These are phyloP conservation scores for Serilophus lunatus DNA, from an alignment of 2,113 vertebrate species.

Conservation along the genomic window DNA sequence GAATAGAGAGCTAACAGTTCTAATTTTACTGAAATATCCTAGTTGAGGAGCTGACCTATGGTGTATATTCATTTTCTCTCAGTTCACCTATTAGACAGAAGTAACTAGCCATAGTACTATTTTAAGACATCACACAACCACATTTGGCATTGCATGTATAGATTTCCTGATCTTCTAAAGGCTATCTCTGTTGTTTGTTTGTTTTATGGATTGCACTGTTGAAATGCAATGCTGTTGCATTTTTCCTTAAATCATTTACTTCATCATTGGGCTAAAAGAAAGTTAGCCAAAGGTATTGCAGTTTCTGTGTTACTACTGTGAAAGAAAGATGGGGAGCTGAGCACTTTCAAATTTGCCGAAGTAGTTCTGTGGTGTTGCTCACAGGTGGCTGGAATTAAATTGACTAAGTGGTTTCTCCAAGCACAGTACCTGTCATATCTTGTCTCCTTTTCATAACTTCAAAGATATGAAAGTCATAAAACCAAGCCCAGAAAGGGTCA, in stretches of 20 bases:
- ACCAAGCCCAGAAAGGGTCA: constrained; percentile 73
- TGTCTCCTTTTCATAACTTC: constrained; percentile 83
- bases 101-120: not conserved
- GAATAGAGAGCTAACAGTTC: not conserved
- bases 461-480: constrained; percentile 86
- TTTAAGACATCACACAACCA: not conserved
- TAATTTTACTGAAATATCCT: not conserved
- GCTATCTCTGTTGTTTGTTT: not conserved
- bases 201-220: not conserved
- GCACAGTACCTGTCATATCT: constrained; percentile 81
- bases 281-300: not conserved
- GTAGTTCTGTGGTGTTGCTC: constrained; percentile 42
- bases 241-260: not conserved
- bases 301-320: not conserved
- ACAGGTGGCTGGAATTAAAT: constrained; percentile 71
- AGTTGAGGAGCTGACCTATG: not conserved
- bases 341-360: constrained; percentile 69
- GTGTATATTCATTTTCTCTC: not conserved
- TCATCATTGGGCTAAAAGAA: not conserved
- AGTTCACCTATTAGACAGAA: not conserved
- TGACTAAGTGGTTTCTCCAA: constrained; percentile 77
- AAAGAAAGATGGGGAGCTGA: not conserved
- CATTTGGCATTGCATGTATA: not conserved
- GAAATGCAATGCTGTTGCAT: not conserved
- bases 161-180: not conserved